phyloP scores from a whole-genome alignment of 2,113 vertebrate genomes.

The Cavia porcellus region DNA sequence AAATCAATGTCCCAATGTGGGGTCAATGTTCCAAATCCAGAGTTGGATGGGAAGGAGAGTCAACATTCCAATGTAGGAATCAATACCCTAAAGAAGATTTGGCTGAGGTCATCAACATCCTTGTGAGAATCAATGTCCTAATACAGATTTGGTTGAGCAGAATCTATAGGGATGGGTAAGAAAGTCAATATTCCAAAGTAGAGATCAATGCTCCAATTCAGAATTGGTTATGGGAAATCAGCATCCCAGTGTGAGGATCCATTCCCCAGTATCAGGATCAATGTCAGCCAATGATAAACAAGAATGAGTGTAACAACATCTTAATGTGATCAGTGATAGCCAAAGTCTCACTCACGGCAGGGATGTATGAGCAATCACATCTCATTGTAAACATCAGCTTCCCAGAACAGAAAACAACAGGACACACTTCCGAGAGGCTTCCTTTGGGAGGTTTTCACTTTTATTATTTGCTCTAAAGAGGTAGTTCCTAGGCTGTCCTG shows the following conservation, averaged over 20 bases:
- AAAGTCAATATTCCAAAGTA: constrained; percentile 29
- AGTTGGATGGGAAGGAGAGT: constrained; percentile 55
- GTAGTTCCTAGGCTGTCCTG: not conserved
- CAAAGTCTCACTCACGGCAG: not conserved
- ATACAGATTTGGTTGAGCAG: constrained; percentile 52
- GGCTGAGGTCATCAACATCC: constrained; percentile 59
- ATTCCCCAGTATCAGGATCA: constrained; percentile 64
- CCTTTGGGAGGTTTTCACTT: not conserved
- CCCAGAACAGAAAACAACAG: not conserved
- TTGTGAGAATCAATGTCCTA: constrained; percentile 62
- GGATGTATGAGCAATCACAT: not conserved
- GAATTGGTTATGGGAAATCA: constrained; percentile 60
- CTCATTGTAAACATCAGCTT: not conserved
- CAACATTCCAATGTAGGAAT: constrained; percentile 53
- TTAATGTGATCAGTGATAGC: not conserved
- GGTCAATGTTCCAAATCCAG: constrained; percentile 62
- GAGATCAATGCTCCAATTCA: constrained; percentile 59
- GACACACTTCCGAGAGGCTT: not conserved
- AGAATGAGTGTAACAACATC: not conserved
- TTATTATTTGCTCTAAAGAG: not conserved
- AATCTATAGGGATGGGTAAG: constrained; percentile 40
- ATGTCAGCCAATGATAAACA: constrained; percentile 27
- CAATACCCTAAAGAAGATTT: constrained; percentile 69
- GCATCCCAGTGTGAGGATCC: constrained; percentile 26
- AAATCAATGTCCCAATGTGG: constrained; percentile 44